Percentiles rank a stretch among this genome's conserved stretches.
Evolutionary conservation across 2,113 vertebrate genomes (phyloP).

Genomic region (Uria aalge): DNA sequence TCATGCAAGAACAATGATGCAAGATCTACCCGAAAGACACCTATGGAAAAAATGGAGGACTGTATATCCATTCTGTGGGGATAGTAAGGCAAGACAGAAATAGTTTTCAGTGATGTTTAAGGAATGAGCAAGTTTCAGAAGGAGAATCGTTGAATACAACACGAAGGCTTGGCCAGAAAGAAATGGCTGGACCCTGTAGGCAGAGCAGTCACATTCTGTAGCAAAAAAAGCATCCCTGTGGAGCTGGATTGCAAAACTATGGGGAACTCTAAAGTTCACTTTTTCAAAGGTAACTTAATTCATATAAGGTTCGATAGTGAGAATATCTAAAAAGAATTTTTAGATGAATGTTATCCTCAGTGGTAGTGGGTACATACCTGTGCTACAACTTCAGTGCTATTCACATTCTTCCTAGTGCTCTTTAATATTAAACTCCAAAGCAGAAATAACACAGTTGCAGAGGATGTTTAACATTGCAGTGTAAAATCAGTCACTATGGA

Average conservation of each 20-base stretch:
- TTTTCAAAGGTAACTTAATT: not conserved
- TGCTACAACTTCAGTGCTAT: not conserved
- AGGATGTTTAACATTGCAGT: not conserved
- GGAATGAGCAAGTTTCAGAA: not conserved
- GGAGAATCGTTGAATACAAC: not conserved
- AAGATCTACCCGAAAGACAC: not conserved
- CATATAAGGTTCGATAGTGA: not conserved
- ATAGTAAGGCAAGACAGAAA: not conserved
- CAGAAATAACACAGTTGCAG: not conserved
- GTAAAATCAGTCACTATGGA: constrained; percentile 1
- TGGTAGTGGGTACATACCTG: not conserved
- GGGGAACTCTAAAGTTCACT: not conserved
- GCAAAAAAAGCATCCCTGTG: not conserved
- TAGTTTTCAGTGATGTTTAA: not conserved
- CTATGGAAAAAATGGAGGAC: not conserved
- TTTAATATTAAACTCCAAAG: not conserved
- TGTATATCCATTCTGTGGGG: not conserved
- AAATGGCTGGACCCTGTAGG: not conserved
- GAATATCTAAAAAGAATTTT: not conserved
- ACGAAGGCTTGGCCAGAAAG: not conserved
- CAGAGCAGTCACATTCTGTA: not conserved
- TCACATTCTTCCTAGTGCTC: not conserved
- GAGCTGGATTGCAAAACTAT: not conserved
- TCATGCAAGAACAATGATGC: not conserved
- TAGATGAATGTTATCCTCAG: not conserved